Evolutionary conservation across 2,888 invertebrate genomes (phyloP).

Genomic region (Andrena camellia): DNA sequence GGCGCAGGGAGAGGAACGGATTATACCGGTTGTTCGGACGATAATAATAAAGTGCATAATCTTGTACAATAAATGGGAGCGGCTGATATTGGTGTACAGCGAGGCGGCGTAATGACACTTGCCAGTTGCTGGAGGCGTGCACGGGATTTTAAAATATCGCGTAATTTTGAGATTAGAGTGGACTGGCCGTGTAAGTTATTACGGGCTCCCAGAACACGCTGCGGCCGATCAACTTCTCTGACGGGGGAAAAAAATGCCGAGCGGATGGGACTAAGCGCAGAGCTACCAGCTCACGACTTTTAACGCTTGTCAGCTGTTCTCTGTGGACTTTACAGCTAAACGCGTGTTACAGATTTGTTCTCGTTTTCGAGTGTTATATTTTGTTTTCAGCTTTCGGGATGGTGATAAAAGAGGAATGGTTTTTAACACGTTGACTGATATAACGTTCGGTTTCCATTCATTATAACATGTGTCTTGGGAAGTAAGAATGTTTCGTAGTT

Average conservation of each 20-base stretch:
- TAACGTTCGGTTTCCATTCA: too few relatives aligned
- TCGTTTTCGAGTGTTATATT: not conserved
- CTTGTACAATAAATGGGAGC: slow-evolving; percentile 65
- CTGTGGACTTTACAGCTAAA: not conserved
- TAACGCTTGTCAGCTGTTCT: too few relatives aligned
- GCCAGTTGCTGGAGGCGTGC: slow-evolving; percentile 36
- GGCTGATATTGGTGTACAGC: slow-evolving; percentile 42
- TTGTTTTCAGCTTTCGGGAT: not conserved
- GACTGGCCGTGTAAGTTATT: slow-evolving; percentile 1
- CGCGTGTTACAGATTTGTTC: not conserved
- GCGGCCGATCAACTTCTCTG: not conserved
- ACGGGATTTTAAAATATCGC: slow-evolving; percentile 46
- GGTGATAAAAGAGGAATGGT: too few relatives aligned
- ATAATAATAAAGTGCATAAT: slow-evolving; percentile 72
- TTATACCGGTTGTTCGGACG: slow-evolving; percentile 62
- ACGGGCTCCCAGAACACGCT: slow-evolving; percentile 16
- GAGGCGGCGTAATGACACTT: slow-evolving; percentile 48
- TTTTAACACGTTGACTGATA: too few relatives aligned
- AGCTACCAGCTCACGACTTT: not conserved
- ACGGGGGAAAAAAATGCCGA: not conserved
- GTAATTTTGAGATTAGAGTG: slow-evolving; percentile 44
- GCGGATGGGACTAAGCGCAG: slow-evolving; percentile 9
- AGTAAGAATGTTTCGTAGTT: too few relatives aligned
- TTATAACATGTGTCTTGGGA: too few relatives aligned
- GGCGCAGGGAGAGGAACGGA: slow-evolving; percentile 56